A percentile compares a stretch with the other conserved stretches of the same genome.
These are phyloP conservation scores for Apostichopus parvimensis DNA, from an alignment of 35 echinoderm and acorn worm genomes.

Conservation along the genomic window DNA sequence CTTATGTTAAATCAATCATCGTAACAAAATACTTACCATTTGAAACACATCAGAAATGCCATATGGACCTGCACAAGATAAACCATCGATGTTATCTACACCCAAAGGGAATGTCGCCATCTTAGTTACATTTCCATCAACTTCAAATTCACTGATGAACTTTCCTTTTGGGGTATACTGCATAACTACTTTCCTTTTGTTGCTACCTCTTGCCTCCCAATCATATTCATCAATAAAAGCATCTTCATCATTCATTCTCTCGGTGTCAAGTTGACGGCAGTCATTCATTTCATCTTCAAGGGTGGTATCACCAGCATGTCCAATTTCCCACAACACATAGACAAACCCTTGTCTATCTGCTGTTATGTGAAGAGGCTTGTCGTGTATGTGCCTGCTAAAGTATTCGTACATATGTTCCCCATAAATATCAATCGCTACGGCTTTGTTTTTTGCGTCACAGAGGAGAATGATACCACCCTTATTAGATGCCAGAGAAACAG, in stretches of 20 bases:
- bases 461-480: too few relatives aligned
- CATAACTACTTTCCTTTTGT: constrained; percentile 2
- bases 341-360: not conserved
- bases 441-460: too few relatives aligned
- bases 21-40: not conserved
- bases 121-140: not conserved
- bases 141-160: constrained; percentile 27
- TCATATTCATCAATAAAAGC: not conserved
- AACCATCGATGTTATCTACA: not conserved
- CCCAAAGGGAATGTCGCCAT: not conserved
- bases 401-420: not conserved
- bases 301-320: too few relatives aligned
- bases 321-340: not conserved
- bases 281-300: too few relatives aligned
- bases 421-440: not conserved
- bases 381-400: not conserved
- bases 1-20: not conserved
- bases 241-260: not conserved
- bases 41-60: not conserved
- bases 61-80: too few relatives aligned
- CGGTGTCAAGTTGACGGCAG: too few relatives aligned
- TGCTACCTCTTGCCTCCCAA: not conserved
- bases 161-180: constrained; percentile 5
- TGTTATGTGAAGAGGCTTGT: not conserved
- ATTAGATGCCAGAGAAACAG: too few relatives aligned